phyloP scores from a whole-genome alignment of 2,888 invertebrate genomes.

The Nymphalis urticae region DNA sequence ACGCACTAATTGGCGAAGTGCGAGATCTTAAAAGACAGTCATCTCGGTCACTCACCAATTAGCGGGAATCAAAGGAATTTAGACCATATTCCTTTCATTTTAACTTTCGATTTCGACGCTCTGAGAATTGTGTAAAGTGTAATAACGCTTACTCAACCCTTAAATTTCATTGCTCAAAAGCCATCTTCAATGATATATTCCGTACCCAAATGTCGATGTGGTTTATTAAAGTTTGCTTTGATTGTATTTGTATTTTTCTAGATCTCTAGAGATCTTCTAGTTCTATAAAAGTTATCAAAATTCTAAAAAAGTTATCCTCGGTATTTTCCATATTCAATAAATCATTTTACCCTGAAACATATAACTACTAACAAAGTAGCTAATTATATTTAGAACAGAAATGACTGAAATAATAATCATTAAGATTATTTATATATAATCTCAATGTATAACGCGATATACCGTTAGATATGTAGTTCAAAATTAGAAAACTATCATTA shows the following conservation, averaged over 20 bases:
- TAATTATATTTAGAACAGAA: no score
- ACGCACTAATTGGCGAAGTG: slow-evolving; percentile 56
- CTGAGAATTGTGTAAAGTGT: slow-evolving; percentile 8
- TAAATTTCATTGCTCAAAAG: slow-evolving; percentile 45
- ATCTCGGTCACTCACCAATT: slow-evolving; percentile 53
- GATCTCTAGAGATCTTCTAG: no score
- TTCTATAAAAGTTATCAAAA: no score
- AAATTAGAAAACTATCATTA: slow-evolving; percentile 14
- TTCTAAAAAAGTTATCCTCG: no score
- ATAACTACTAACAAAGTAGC: no score
- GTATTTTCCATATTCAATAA: no score
- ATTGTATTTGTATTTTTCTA: not conserved
- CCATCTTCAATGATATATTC: slow-evolving; percentile 23
- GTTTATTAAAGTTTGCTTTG: slow-evolving; percentile 4
- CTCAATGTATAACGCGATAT: not conserved
- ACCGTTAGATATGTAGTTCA: not conserved
- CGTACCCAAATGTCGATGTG: slow-evolving; percentile 9
- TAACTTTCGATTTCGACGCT: slow-evolving; percentile 40
- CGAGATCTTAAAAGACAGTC: slow-evolving; percentile 50
- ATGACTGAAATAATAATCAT: no score
- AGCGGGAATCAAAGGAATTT: slow-evolving; percentile 53
- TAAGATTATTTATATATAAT: not conserved
- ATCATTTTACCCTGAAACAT: no score
- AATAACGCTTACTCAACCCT: slow-evolving; percentile 36
- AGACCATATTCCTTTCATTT: slow-evolving; percentile 50